These are phyloP conservation scores for Plagiodera versicolora DNA, from an alignment of 2,888 invertebrate species.

Conservation along the genomic window DNA sequence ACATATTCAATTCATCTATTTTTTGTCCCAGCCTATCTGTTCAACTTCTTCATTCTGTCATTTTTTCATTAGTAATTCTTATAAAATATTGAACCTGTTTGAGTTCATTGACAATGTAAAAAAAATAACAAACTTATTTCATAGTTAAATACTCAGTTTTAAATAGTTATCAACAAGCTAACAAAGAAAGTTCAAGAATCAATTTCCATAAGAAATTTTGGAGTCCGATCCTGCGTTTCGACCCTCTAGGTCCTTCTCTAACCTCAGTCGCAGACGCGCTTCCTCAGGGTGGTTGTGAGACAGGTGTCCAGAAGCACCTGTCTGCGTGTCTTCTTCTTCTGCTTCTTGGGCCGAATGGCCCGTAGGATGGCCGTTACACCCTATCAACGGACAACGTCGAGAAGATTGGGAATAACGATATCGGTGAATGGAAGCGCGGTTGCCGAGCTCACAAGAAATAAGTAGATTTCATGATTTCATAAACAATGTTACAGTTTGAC, in stretches of 20 bases:
- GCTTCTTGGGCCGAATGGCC: slow-evolving; percentile 44
- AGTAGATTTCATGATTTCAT: background rate
- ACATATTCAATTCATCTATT: too few relatives aligned
- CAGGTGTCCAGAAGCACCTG: slow-evolving; percentile 48
- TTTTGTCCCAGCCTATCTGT: too few relatives aligned
- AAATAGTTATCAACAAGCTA: too few relatives aligned
- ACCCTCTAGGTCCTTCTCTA: slow-evolving; percentile 10
- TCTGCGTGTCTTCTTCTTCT: slow-evolving; percentile 45
- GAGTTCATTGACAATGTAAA: too few relatives aligned
- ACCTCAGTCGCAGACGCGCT: slow-evolving; percentile 25
- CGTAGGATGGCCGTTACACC: slow-evolving; percentile 46
- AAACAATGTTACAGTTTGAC: too few relatives aligned
- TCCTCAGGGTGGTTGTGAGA: slow-evolving; percentile 32
- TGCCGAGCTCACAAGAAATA: background rate
- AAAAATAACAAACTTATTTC: too few relatives aligned
- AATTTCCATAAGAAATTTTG: too few relatives aligned
- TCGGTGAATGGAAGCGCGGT: slow-evolving; percentile 2
- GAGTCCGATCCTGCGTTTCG: background rate
- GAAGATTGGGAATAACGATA: slow-evolving; percentile 8
- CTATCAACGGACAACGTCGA: slow-evolving; percentile 33
- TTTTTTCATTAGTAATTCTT: too few relatives aligned
- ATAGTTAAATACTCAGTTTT: too few relatives aligned
- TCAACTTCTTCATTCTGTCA: too few relatives aligned
- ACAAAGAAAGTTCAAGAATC: too few relatives aligned
- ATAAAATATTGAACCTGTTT: too few relatives aligned